Evolutionary conservation across 2,888 invertebrate genomes (phyloP), one percentile per base, ranked within the genome.

Genomic region (Caenorhabditis sp.): DNA sequence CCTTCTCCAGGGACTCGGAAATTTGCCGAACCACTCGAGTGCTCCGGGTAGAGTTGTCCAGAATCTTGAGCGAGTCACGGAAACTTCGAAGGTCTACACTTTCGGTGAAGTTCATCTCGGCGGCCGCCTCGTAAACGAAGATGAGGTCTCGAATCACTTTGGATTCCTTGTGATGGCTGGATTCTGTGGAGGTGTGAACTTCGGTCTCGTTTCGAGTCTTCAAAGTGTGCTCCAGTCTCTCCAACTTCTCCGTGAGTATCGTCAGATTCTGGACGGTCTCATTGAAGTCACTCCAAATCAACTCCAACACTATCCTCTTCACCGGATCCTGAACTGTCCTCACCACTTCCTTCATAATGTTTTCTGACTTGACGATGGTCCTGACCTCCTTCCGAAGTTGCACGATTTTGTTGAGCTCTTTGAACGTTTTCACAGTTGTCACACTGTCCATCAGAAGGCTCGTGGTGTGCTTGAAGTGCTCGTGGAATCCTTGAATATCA

Each of bases 401-500:
- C 0, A 59, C 59, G 0, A 59, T 59, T 10, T 59, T 59, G 22
- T 59, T 59, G 19, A 59, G 38, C 19, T 59, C 59, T 28, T 59
- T 59, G 59, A 59, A 59, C 0, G 35, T 35, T n/a, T 38, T 59
- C n/a, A 59, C 35, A 2, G 59, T 59, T 2, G 59, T 59, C 12
- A 59, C 59, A 19, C 28, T 59, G 10, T 59, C 59, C 59, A 59
- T 59, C 2, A 59, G 35, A 4, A 59, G 22, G 4, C 28, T 28
- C 2, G 59, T 59, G 10, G 59, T 35, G 28, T 35, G 38, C 22
- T 59, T 59, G 22, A 59, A 59, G 22, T 59, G 59, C 7, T 59
- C 59, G 16, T 59, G 59, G 35, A 59, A 59, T 38, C 59, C 35
- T 38, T 59, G 59, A 59, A 59, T 59, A 38, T 59, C 59, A 1